Conservation (phyloP, 2,888 invertebrate genomes). For the Chironomus riparius region DNA sequence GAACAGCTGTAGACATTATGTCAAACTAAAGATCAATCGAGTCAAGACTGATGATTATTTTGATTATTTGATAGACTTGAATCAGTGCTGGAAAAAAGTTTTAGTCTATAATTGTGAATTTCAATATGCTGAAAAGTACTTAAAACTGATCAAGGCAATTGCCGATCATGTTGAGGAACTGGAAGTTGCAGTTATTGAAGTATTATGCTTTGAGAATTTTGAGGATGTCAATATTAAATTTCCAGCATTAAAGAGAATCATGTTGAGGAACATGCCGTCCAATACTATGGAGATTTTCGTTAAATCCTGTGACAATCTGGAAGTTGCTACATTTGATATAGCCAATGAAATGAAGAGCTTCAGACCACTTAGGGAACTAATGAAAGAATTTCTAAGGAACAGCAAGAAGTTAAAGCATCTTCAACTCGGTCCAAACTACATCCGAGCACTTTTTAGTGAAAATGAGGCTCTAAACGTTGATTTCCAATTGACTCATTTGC, state of each 20-base stretch:
- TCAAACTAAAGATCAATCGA: constrained; percentile 9
- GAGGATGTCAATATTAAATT: neutral
- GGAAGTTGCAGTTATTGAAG: constrained; percentile 3
- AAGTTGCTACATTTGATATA: neutral
- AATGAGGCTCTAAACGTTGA: neutral
- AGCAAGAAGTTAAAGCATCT: neutral
- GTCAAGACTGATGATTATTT: neutral
- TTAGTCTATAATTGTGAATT: constrained; percentile 17
- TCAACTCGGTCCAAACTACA: constrained; percentile 7
- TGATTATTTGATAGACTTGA: neutral
- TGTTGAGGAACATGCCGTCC: constrained; percentile 16
- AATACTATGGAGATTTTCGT: neutral
- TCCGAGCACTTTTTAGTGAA: neutral
- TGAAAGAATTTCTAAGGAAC: neutral
- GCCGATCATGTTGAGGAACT: neutral
- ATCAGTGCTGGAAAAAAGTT: neutral
- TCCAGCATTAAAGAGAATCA: neutral
- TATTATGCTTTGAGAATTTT: neutral
- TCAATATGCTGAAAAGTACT: neutral
- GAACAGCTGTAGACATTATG: neutral
- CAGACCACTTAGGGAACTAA: neutral
- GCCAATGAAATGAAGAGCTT: neutral
- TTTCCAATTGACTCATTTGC: neutral
- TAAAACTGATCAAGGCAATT: neutral
- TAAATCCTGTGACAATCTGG: neutral